Evolutionary conservation across 2,797 vertebrate species (phyloP).

Genomic region (Acrossocheilus wenchowensis): DNA sequence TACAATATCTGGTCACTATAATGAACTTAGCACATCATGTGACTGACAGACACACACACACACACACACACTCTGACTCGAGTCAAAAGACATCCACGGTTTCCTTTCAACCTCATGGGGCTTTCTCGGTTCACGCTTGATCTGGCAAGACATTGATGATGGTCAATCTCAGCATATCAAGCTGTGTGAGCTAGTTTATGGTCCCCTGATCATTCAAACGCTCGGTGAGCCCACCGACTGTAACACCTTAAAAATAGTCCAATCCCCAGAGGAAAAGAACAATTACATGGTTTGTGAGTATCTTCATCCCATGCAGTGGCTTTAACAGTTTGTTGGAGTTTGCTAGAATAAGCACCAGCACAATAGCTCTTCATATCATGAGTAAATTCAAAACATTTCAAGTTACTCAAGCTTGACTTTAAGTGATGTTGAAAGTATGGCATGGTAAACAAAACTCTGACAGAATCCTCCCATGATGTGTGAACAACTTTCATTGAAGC

Average conservation of each 20-base stretch:
- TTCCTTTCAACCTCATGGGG: constrained; percentile 14
- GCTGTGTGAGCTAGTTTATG: constrained; percentile 37
- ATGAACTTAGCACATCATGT: constrained; percentile 18
- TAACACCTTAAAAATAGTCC: constrained; percentile 21
- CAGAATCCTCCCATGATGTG: neutral
- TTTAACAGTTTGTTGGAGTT: constrained; percentile 29
- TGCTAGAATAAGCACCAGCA: neutral
- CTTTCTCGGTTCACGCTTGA: constrained; percentile 32
- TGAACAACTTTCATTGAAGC: neutral
- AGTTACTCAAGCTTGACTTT: constrained; percentile 4
- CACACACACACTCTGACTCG: neutral
- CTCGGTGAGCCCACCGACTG: neutral
- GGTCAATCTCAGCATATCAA: constrained; percentile 16
- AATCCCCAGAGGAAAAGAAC: constrained; percentile 4
- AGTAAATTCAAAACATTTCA: constrained; percentile 17
- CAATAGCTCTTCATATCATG: neutral
- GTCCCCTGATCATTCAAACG: constrained; percentile 30
- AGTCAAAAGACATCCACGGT: constrained; percentile 22
- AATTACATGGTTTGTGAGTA: constrained; percentile 29
- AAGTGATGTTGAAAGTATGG: neutral
- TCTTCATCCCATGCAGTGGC: neutral
- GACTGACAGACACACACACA: neutral
- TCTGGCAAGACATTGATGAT: constrained; percentile 40
- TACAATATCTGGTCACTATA: constrained; percentile 17
- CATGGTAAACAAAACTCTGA: constrained; percentile 3